A percentile compares a stretch with the other conserved stretches of the same genome.
These are phyloP conservation scores for Gastrophysa polygoni DNA, from an alignment of 2,888 invertebrate species.

Conservation along the genomic window DNA sequence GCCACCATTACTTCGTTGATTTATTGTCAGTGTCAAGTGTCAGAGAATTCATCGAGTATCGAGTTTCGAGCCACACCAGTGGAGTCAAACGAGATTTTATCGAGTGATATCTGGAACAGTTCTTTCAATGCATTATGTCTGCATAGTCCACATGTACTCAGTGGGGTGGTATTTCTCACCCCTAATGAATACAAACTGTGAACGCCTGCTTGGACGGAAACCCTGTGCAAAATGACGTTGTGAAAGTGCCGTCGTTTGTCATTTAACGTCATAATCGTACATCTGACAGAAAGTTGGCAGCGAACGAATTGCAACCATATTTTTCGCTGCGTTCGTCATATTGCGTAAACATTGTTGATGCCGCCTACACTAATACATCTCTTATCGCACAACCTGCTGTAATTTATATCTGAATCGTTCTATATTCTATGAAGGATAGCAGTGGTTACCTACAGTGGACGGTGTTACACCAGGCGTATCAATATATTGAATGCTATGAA, in stretches of 20 bases:
- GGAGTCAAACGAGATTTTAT: no score
- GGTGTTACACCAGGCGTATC: no score
- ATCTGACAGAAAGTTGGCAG: constrained; percentile 18
- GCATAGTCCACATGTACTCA: no score
- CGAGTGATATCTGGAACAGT: no score
- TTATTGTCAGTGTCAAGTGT: no score
- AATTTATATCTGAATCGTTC: constrained; percentile 19
- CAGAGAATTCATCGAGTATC: no score
- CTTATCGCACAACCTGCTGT: constrained; percentile 1
- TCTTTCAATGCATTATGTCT: no score
- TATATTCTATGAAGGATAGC: constrained; percentile 4
- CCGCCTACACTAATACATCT: constrained; percentile 3
- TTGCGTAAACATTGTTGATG: constrained; percentile 24
- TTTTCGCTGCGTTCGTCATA: constrained; percentile 20
- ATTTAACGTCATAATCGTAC: constrained; percentile 12
- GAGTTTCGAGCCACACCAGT: no score
- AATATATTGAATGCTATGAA: no score
- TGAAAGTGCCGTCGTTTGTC: constrained; percentile 14
- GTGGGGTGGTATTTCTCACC: no score
- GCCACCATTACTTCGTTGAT: no score
- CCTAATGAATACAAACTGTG: no score
- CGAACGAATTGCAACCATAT: constrained; percentile 24
- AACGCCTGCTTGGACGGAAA: not conserved
- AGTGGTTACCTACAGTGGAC: not conserved
- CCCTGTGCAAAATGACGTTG: not conserved